These are phyloP conservation scores for Sparidentex hasta DNA, from an alignment of 2,797 vertebrate species.

Conservation along the genomic window DNA sequence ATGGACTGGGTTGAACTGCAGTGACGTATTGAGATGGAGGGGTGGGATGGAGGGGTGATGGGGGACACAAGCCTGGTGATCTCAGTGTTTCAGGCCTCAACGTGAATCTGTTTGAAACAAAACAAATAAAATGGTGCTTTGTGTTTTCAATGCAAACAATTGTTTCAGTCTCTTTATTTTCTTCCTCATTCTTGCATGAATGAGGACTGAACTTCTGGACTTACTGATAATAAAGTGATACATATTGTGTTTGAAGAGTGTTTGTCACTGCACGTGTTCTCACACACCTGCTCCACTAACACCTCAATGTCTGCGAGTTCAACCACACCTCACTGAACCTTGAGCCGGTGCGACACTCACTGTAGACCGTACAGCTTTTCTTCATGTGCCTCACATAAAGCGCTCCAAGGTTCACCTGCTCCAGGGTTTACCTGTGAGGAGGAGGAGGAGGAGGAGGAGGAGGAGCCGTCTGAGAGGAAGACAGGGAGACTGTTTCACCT, in stretches of 20 bases:
- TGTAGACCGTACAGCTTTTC: neutral
- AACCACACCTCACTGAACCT: conserved; percentile 65
- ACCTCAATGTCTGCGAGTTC: neutral
- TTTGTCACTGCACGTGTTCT: neutral
- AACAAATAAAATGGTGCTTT: conserved; percentile 26
- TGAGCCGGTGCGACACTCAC: conserved; percentile 41
- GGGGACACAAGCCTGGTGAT: neutral
- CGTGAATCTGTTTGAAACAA: neutral
- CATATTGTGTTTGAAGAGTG: neutral
- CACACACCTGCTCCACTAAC: neutral
- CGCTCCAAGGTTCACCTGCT: conserved; percentile 43
- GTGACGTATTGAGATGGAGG: neutral
- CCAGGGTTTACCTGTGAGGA: conserved; percentile 17
- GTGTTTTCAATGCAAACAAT: conserved; percentile 40
- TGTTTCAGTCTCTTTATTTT: neutral
- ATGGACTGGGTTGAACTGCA: neutral
- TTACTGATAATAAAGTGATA: conserved; percentile 41
- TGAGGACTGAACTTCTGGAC: too few relatives aligned
- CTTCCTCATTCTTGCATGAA: neutral
- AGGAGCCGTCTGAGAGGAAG: neutral
- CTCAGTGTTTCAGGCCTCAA: conserved; percentile 8
- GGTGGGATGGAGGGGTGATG: neutral
- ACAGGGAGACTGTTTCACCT: neutral
- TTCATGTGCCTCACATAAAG: conserved; percentile 17
- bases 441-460: conserved; percentile 14